Base-by-base conservation (phyloP, 2,797 vertebrate genomes). In the Remorina albescens region DNA sequence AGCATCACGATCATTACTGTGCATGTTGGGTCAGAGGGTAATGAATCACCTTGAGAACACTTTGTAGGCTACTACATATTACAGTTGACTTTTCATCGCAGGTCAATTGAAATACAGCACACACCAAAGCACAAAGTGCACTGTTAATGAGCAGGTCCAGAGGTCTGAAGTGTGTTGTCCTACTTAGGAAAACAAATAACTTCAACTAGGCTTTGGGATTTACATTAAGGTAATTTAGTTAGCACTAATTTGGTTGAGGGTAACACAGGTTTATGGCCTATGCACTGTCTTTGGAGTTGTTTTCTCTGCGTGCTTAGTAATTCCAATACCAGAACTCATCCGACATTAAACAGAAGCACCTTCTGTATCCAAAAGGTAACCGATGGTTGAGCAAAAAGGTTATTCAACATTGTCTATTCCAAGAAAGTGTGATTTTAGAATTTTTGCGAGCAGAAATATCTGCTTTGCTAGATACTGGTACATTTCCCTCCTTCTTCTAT, bases 31-130 rank as follows among this genome's bases (percentile, higher is more conserved):
- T 72, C 62, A 58, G 39, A 23, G 44, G 37, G 28, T 80, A 78
- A 83, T 78, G 58, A 76, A 81, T 85, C 81, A 84, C 67, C 60
- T 39, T 62, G 58, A 80, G 71, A 82, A 78, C 71, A 76, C 54
- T 74, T 79, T 71, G 71, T 51, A 41, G 67, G 57, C 54, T 47
- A 26, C 59, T 83, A 85, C 34, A 50, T 80, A 86, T 86, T 81
- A 79, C 62, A 77, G 74, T 70, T 80, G 63, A 78, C 36, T 73
- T 49, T 74, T 76, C 57, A 65, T 58, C 81, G 73, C 55, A 50
- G 47, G 66, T 74, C 16, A 71, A 69, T 63, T 55, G 47, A 51
- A 77, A 69, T 39, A 75, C 50, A 71, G 74, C 76, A 65, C 57
- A 68, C 21, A 57, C n/a, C 8, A 55, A 74, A 80, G 59, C 51